These are phyloP conservation scores for Tangara arthus DNA, from an alignment of 2,797 vertebrate genomes.

Conservation along the genomic window DNA sequence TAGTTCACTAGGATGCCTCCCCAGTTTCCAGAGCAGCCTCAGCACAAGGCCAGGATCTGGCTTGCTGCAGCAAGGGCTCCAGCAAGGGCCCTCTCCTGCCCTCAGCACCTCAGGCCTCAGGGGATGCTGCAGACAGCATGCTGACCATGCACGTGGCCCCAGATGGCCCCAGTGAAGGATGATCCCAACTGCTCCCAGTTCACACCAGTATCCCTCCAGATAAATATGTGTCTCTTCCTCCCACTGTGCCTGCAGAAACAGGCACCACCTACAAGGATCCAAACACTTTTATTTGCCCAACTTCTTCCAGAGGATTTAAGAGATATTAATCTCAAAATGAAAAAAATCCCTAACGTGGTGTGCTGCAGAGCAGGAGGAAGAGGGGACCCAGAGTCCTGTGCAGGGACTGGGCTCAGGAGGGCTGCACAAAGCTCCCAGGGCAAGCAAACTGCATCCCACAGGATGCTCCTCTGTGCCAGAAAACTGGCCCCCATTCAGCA, in stretches of 20 bases:
- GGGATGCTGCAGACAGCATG: background rate
- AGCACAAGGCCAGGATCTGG: background rate
- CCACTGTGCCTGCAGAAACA: background rate
- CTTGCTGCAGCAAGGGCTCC: background rate
- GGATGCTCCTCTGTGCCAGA: background rate
- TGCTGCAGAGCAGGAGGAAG: background rate
- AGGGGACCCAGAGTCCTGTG: background rate
- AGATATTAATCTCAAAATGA: background rate
- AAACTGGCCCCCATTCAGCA: accelerated
- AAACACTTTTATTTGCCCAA: background rate
- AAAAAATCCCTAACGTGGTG: no score
- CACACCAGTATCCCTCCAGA: background rate
- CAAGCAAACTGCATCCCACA: background rate
- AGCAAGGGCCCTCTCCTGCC: background rate
- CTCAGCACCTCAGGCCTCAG: background rate
- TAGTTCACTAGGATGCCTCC: background rate
- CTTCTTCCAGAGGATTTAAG: background rate
- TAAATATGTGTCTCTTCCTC: background rate
- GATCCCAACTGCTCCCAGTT: background rate
- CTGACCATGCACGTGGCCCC: accelerated
- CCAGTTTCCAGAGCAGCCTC: background rate
- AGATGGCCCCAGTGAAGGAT: background rate
- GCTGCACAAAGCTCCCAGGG: background rate
- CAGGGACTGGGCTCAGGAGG: background rate
- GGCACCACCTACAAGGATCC: background rate